phyloP scores from a whole-genome alignment of 2,113 vertebrate genomes.

The Rhagologus leucostigma region DNA sequence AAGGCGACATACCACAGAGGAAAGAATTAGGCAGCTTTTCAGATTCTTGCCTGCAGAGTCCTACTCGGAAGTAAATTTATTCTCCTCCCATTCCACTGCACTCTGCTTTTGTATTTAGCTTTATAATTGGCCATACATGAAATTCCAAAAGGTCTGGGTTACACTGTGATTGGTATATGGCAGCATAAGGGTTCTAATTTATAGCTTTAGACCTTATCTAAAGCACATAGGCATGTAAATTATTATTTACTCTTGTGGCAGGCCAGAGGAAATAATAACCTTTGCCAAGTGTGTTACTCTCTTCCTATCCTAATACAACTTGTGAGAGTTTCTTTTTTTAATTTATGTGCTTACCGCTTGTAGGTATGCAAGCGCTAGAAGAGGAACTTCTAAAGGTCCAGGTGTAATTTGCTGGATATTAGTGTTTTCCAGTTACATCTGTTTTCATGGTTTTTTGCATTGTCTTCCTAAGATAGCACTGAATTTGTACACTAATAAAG shows the following conservation, averaged over 20 bases:
- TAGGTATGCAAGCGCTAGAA: background rate
- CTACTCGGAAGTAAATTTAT: background rate
- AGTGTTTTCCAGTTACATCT: background rate
- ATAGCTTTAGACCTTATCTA: background rate
- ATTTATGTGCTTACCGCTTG: background rate
- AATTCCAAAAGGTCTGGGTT: background rate
- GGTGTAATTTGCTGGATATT: background rate
- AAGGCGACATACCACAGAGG: background rate
- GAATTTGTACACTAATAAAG: background rate
- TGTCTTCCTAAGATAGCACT: background rate
- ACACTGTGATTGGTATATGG: background rate
- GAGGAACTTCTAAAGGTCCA: background rate
- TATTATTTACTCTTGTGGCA: background rate
- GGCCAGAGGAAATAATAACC: background rate
- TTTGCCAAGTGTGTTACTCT: background rate
- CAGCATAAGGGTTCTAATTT: background rate
- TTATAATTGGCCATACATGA: rapidly evolving
- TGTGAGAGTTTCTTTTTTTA: background rate
- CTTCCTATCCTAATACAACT: background rate
- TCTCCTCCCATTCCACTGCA: background rate
- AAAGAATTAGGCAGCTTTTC: background rate
- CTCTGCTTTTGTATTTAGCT: background rate
- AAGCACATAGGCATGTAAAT: background rate
- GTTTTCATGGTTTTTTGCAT: background rate
- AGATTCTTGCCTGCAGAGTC: background rate